Evolutionary conservation across 1,140 invertebrate species (phyloP).

Genomic region (Globodera rostochiensis): DNA sequence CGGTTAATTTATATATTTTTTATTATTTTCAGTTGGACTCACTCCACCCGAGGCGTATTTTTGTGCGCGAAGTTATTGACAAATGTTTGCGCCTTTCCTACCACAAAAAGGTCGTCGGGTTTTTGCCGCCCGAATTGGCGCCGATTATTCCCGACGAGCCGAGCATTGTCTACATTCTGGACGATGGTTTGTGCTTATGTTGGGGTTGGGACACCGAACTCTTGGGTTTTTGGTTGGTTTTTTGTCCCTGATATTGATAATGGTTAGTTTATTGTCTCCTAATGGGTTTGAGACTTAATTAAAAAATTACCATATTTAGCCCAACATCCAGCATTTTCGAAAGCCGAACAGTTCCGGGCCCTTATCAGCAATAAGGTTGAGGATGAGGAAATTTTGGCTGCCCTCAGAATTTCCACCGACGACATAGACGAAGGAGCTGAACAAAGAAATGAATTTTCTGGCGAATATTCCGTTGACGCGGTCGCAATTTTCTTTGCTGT

Average conservation of each 20-base stretch:
- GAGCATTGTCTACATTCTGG: constrained; percentile 67
- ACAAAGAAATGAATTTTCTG: constrained; percentile 6
- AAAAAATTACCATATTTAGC: constrained; percentile 68
- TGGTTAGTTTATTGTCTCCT: too few species aligned
- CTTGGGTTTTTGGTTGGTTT: too few species aligned
- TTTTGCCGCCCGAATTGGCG: constrained; percentile 85
- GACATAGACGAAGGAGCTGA: constrained; percentile 18
- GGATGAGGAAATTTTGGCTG: constrained; percentile 84
- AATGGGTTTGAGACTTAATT: too few species aligned
- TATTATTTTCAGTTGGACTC: constrained; percentile 81
- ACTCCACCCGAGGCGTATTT: constrained; percentile 91
- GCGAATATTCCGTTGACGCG: constrained; percentile 69
- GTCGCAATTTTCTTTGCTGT: constrained; percentile 96
- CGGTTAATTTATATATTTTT: neutral
- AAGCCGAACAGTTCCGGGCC: constrained; percentile 81
- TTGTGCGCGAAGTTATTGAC: constrained; percentile 86
- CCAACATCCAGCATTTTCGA: constrained; percentile 78
- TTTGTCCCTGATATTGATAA: too few species aligned
- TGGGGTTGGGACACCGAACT: neutral
- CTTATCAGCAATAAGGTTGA: constrained; percentile 84
- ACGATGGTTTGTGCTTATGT: constrained; percentile 62
- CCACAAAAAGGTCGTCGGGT: constrained; percentile 86
- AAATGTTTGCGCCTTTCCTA: constrained; percentile 94
- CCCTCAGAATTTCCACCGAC: constrained; percentile 69
- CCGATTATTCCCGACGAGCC: constrained; percentile 77